These are phyloP conservation scores for Atherix ibis DNA, from an alignment of 2,888 invertebrate genomes.

Conservation along the genomic window DNA sequence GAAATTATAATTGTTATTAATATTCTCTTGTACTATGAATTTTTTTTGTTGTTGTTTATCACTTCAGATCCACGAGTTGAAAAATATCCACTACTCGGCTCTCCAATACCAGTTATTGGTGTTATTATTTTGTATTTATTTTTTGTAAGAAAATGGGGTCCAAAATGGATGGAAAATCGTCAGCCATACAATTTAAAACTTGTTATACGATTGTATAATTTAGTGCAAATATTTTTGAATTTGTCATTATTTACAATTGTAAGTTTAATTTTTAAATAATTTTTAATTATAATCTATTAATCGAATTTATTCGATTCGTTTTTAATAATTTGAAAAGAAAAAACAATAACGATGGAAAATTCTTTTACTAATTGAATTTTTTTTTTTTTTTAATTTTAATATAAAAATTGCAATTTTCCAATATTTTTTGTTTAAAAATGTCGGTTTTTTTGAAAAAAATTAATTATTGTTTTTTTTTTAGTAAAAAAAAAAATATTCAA, in stretches of 20 bases:
- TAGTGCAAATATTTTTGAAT: slow-evolving; percentile 35
- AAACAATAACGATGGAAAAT: too few relatives aligned
- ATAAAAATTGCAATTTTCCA: too few relatives aligned
- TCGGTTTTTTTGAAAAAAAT: too few relatives aligned
- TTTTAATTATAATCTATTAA: too few relatives aligned
- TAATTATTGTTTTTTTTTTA: too few relatives aligned
- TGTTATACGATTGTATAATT: slow-evolving; percentile 50
- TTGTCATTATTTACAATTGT: slow-evolving; percentile 14
- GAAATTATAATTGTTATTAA: too few relatives aligned
- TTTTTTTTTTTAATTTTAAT: too few relatives aligned
- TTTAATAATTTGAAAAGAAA: too few relatives aligned
- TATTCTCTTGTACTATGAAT: background rate
- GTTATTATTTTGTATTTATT: slow-evolving; percentile 46
- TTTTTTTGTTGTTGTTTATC: too few relatives aligned
- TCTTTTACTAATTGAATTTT: background rate
- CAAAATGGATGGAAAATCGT: slow-evolving; percentile 50
- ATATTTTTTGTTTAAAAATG: too few relatives aligned
- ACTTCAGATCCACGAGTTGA: slow-evolving; percentile 34
- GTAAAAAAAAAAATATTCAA: too few relatives aligned
- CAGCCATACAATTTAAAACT: slow-evolving; percentile 46
- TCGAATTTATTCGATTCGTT: background rate
- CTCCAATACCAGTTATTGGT: slow-evolving; percentile 43
- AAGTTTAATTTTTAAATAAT: too few relatives aligned
- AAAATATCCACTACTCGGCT: slow-evolving; percentile 46
- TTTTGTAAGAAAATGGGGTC: slow-evolving; percentile 55